Conservation (phyloP, 1,140 invertebrate genomes). For the Drosophila grimshawi region DNA sequence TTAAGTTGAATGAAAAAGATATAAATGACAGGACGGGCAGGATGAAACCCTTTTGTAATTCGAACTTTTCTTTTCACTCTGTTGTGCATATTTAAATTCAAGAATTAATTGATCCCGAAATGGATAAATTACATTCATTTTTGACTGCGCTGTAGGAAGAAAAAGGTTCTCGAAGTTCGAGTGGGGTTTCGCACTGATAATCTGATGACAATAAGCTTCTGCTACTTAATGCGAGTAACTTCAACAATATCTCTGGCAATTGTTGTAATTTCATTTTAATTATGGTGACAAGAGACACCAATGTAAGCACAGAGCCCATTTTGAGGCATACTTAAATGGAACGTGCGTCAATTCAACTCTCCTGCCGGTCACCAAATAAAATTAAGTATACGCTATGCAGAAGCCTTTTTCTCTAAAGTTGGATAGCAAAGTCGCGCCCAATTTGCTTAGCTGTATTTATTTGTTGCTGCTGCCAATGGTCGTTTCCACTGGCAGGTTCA, state of each 20-base stretch:
- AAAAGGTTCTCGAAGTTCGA: neutral
- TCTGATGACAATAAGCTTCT: constrained; percentile 17
- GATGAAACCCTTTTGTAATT: neutral
- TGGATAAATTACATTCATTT: constrained; percentile 1
- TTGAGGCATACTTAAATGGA: constrained; percentile 38
- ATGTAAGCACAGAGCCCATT: constrained; percentile 31
- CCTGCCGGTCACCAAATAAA: constrained; percentile 11
- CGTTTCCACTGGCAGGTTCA: constrained; percentile 60
- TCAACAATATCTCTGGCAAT: constrained; percentile 41
- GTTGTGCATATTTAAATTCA: neutral
- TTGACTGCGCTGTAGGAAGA: neutral
- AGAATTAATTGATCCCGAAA: neutral
- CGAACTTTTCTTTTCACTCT: neutral
- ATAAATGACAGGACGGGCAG: neutral
- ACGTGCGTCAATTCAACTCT: constrained; percentile 33
- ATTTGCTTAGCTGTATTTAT: constrained; percentile 71
- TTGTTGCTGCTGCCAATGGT: constrained; percentile 34
- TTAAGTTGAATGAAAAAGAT: neutral
- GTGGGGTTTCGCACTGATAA: constrained; percentile 3
- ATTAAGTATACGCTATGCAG: constrained; percentile 29
- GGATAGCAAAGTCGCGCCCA: constrained; percentile 67
- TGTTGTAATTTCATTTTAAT: constrained; percentile 72
- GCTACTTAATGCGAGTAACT: constrained; percentile 3
- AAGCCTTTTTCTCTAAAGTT: constrained; percentile 44
- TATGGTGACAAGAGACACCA: constrained; percentile 39